A percentile compares a stretch with the other conserved stretches of the same genome.
phyloP scores from a whole-genome alignment of 2,113 vertebrate species.

The Eubucco bourcierii region DNA sequence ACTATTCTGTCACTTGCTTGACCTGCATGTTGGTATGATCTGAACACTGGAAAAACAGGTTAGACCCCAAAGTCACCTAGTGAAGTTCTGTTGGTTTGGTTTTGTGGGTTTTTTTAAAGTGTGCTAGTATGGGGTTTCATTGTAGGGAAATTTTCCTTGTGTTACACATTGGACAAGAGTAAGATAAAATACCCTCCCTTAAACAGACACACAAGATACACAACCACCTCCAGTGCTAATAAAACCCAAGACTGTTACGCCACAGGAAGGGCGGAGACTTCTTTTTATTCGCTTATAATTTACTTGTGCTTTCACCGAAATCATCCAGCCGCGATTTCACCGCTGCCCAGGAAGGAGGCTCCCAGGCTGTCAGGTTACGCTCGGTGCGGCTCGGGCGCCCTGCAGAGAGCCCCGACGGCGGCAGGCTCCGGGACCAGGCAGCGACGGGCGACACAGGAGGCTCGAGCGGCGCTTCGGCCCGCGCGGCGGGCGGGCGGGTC shows the following conservation, averaged over 20 bases:
- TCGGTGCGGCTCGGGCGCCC: not conserved
- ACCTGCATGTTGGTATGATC: not conserved
- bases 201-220: not conserved
- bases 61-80: not conserved
- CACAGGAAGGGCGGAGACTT: constrained; percentile 22
- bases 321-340: not conserved
- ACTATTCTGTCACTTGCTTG: rapidly evolving
- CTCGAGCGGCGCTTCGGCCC: no score
- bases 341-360: not conserved
- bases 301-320: not conserved
- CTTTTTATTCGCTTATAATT: not conserved
- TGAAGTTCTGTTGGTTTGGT: not conserved
- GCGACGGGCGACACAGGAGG: not conserved
- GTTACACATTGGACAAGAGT: not conserved
- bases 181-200: not conserved
- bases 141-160: not conserved
- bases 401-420: not conserved
- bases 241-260: not conserved
- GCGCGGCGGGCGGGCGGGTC: not conserved
- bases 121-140: not conserved
- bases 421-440: rapidly evolving
- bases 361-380: not conserved
- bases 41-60: not conserved
- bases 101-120: not conserved
- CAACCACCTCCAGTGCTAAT: not conserved